Base-by-base conservation (phyloP, 92 coral and sea anemone species). In the Epizoanthus stellaris region DNA sequence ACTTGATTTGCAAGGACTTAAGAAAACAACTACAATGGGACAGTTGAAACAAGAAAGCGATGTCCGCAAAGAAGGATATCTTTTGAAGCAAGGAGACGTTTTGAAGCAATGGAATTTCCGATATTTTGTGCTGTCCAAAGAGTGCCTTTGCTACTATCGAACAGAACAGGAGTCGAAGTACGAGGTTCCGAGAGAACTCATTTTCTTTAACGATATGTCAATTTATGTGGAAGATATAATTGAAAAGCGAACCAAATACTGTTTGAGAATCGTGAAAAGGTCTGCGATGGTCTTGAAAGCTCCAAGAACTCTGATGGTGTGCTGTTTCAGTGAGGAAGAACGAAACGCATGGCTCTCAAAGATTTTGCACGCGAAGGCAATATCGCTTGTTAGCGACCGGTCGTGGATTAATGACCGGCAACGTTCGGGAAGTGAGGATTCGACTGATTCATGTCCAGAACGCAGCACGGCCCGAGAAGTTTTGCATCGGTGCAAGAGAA, bases 191-290 rank as follows among this genome's bases (percentile, higher is more conserved):
- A 92, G 86, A 57, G 98, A 93, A 45, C 87, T 94, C 2, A 94
- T 94, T 57, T 94, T 91, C 82, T 94, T 92, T 81, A 94, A 94
- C 67, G 98, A 94, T 62, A 87, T 94, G 95, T 94, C 98, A 6
- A 76, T 94, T 11, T 94, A 87, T 47, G 88, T 94, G 49, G 98
- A 92, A 39, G 92, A 92, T 47, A 73, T 88, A 7, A 80, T 87
- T 61, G 94, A 93, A 63, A 70, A 82, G 34, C 88, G 81, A 58
- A 90, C 91, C 14, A 94, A 90, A 58, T 92, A 81, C 87, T 94
- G 98, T 47, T 77, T 94, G 34, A 88, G 74, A 65, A 85, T 94
- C 43, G 98, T 94, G 8, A 94, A 94, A 73, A 77, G 85, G 60
- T 92, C 95, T 17, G 73, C 88, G 2, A 85, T 61, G 77, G 73